Percentiles rank a stretch among this genome's conserved stretches.
Evolutionary conservation across 2,113 vertebrate species (phyloP).

Genomic region (Corynorhinus townsendii): DNA sequence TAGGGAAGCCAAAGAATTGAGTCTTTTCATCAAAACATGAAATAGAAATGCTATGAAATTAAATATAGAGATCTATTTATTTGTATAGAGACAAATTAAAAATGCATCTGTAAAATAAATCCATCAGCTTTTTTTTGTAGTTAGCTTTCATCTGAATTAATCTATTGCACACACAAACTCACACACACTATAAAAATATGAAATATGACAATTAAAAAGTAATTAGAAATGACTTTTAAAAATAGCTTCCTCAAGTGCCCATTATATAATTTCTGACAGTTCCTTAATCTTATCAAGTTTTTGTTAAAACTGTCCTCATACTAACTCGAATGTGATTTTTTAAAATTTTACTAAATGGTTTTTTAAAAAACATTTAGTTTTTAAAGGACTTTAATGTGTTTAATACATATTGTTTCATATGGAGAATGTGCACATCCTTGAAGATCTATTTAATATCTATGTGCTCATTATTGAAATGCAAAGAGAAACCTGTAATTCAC

Average conservation of each 20-base stretch:
- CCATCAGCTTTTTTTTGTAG: slow-evolving; percentile 38
- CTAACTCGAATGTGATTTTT: neutral
- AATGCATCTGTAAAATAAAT: slow-evolving; percentile 50
- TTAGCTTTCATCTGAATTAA: slow-evolving; percentile 32
- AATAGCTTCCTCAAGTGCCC: neutral
- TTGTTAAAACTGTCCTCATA: slow-evolving; percentile 26
- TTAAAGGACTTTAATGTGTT: neutral
- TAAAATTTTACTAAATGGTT: neutral
- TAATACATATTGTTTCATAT: neutral
- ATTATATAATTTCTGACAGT: neutral
- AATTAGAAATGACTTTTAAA: slow-evolving; percentile 32
- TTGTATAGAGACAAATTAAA: slow-evolving; percentile 63
- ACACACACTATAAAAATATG: neutral
- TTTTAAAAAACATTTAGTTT: neutral
- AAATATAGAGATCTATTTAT: slow-evolving; percentile 43
- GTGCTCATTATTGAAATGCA: neutral
- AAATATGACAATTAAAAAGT: slow-evolving; percentile 32
- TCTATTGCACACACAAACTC: neutral
- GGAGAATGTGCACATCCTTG: neutral
- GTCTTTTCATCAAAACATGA: slow-evolving; percentile 42
- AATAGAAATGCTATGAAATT: slow-evolving; percentile 20
- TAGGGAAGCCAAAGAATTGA: slow-evolving; percentile 26
- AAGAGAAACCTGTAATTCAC: slow-evolving; percentile 23
- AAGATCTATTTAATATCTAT: neutral
- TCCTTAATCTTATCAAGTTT: slow-evolving; percentile 2